Evolutionary conservation across 2,113 vertebrate species (phyloP).

Genomic region (Noctilio leporinus): DNA sequence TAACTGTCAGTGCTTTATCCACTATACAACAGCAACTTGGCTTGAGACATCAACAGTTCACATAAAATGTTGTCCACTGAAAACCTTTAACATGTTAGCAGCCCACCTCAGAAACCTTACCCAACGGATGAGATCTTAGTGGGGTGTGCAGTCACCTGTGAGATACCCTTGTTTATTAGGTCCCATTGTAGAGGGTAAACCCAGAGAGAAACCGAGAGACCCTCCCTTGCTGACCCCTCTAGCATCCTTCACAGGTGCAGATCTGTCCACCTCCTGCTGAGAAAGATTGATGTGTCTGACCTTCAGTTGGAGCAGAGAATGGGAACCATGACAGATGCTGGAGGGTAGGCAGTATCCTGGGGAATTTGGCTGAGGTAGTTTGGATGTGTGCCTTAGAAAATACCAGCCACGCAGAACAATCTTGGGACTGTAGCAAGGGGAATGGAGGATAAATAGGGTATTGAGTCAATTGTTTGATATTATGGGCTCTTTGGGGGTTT

Average conservation of each 20-base stretch:
- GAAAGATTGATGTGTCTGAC: not conserved
- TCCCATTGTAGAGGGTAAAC: not conserved
- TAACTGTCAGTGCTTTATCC: not conserved
- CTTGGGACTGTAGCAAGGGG: accelerated
- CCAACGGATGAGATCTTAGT: not conserved
- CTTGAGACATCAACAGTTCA: not conserved
- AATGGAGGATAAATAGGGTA: not conserved
- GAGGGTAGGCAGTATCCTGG: not conserved
- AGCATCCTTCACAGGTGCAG: not conserved
- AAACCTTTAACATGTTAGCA: not conserved
- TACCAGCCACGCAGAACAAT: not conserved
- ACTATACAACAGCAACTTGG: not conserved
- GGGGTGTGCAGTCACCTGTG: accelerated
- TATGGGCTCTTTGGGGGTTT: not conserved
- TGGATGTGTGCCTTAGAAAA: slow-evolving; percentile 4
- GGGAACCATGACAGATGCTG: not conserved
- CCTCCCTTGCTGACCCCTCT: not conserved
- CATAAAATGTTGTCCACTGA: not conserved
- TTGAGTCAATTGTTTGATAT: not conserved
- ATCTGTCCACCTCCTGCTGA: not conserved
- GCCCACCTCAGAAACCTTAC: not conserved
- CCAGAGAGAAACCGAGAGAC: accelerated
- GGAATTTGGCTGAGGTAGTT: not conserved
- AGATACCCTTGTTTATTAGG: not conserved
- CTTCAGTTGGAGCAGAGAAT: not conserved